phyloP scores from a whole-genome alignment of 1,140 invertebrate species.

The Drosophila quadrilineata region DNA sequence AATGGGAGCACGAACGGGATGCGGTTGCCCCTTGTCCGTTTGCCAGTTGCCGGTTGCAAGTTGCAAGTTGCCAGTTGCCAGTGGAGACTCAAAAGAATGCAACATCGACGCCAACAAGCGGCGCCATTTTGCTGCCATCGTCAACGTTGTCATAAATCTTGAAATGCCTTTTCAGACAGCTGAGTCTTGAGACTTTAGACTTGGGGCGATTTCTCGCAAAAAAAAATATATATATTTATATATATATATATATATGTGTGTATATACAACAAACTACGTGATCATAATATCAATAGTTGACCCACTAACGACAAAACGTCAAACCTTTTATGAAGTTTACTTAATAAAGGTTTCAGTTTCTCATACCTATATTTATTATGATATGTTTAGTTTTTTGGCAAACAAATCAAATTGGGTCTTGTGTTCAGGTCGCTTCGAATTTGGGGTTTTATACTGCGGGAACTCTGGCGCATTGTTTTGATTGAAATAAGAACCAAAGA shows the following conservation, averaged over 20 bases:
- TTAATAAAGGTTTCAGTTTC: conserved; percentile 27
- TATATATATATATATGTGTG: too few relatives aligned
- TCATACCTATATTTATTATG: too few relatives aligned
- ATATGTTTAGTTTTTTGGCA: conserved; percentile 13
- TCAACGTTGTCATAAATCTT: conserved; percentile 53
- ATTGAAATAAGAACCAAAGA: conserved; percentile 5
- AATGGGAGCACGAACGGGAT: conserved; percentile 67
- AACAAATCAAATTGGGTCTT: conserved; percentile 23
- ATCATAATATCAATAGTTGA: conserved; percentile 76
- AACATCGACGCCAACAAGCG: conserved; percentile 13
- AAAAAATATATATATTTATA: too few relatives aligned
- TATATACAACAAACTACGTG: conserved; percentile 51
- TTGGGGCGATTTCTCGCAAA: conserved; percentile 64
- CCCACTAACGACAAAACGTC: conserved; percentile 53
- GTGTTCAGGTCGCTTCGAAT: too few relatives aligned
- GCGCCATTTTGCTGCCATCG: conserved; percentile 43
- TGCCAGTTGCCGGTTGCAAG: too few relatives aligned
- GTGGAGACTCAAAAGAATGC: conserved; percentile 44
- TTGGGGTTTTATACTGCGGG: conserved; percentile 19
- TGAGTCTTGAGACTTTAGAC: not conserved
- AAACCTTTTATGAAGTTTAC: conserved; percentile 17
- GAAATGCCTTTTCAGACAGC: conserved; percentile 39
- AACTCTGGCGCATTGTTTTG: conserved; percentile 17
- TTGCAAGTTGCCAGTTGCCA: too few relatives aligned
- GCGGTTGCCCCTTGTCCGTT: too few relatives aligned